Evolutionary conservation across 2,113 vertebrate species (phyloP).

Genomic region (Microtus richardsoni): DNA sequence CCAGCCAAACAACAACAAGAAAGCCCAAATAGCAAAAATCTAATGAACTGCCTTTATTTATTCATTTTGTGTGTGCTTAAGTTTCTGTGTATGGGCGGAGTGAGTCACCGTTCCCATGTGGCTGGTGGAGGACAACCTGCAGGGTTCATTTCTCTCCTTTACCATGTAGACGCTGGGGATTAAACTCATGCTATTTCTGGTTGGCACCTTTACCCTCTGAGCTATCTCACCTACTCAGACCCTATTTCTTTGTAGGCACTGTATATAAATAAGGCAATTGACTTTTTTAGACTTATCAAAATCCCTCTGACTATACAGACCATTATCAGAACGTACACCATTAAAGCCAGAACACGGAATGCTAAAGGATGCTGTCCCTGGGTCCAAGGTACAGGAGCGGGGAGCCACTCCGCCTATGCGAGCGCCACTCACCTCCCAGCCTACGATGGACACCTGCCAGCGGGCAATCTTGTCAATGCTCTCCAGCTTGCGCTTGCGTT

Average conservation of each 20-base stretch:
- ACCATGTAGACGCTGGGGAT: not conserved
- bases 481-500: slow-evolving; percentile 96
- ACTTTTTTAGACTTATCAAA: slow-evolving; percentile 63
- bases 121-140: not conserved
- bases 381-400: not conserved
- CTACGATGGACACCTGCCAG: slow-evolving; percentile 97
- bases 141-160: not conserved
- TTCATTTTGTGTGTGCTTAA: not conserved
- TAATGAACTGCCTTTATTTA: not conserved
- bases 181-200: not conserved
- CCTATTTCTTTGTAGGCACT: not conserved
- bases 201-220: not conserved
- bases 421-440: slow-evolving; percentile 94
- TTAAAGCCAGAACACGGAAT: slow-evolving; percentile 36
- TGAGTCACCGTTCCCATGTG: no score
- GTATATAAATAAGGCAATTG: slow-evolving; percentile 20
- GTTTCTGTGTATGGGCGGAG: not conserved
- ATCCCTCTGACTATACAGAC: not conserved
- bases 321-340: not conserved
- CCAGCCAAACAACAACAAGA: no score
- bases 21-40: no score
- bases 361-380: not conserved
- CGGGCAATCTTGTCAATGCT: slow-evolving; percentile 97
- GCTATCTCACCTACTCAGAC: not conserved
- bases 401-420: accelerated